Evolutionary conservation across 2,797 vertebrate species (phyloP).

Genomic region (Lerista edwardsae): DNA sequence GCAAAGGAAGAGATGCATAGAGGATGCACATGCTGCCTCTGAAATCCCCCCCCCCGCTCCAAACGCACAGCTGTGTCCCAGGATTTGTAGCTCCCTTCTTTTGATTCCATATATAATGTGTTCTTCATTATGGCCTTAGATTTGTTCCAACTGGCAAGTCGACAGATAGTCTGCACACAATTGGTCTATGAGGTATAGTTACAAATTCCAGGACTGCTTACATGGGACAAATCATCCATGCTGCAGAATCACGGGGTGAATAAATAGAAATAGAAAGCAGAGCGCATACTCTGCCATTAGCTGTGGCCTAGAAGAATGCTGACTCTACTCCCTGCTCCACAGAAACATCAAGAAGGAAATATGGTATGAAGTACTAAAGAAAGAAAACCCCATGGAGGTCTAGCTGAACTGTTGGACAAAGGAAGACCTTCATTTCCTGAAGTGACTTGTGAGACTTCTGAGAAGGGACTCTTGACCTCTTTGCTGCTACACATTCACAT

Average conservation of each 20-base stretch:
- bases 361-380: rapidly evolving
- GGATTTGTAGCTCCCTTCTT: not conserved
- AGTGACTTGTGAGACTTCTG: not conserved
- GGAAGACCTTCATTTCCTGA: not conserved
- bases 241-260: constrained; percentile 28
- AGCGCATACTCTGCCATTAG: not conserved
- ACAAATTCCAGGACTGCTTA: not conserved
- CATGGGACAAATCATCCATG: constrained; percentile 2
- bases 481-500: not conserved
- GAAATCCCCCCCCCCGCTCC: not conserved
- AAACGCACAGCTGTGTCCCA: not conserved
- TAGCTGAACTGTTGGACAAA: not conserved
- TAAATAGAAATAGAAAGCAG: not conserved
- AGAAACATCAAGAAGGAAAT: constrained; percentile 18
- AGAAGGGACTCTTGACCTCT: not conserved
- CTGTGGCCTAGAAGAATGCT: constrained; percentile 12
- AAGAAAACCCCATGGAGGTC: not conserved
- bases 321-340: not conserved
- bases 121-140: constrained; percentile 3
- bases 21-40: not conserved
- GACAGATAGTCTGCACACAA: not conserved
- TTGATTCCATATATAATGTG: constrained; percentile 4
- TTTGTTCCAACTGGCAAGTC: not conserved
- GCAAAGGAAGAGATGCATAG: no score
- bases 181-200: not conserved